Base-by-base conservation (phyloP, 2,888 invertebrate species). In the Lampropteryx suffumata region DNA sequence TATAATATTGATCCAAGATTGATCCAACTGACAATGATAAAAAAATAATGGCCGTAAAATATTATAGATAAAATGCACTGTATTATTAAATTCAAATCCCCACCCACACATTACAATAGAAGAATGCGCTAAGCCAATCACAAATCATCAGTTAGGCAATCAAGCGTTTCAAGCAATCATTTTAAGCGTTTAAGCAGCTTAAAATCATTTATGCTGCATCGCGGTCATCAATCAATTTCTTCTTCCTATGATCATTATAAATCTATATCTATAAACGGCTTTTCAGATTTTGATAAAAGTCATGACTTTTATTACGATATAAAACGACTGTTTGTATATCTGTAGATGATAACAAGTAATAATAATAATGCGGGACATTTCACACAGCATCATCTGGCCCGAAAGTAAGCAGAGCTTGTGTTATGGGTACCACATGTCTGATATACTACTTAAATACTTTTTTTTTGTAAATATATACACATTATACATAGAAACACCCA, bases 141-240 rank as follows among this genome's bases (percentile, higher is more conserved):
- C 58, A 65, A 65, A 64, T 65, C 61, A 62, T 55, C 55, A 55
- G 55, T 58, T 62, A 55, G 56, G 57, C 54, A 57, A 62, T 62
- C 56, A 55, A 51, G 52, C 43, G 36, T 50, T 59, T 50, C 56
- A 57, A 57, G 56, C 44, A 50, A 53, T 55, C 41, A 50, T 52
- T 56, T 49, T 60, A 57, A 57, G 55, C 48, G 30, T 30, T 30
- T 48, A 57, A 55, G 48, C 51, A 32, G 59, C 59, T 62, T 62
- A 61, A 49, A 2, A 2, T 21, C 21, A 21, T 39, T 47, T 30
- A 24, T 49, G 50, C 49, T 54, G 43, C 54, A 41, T 49, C 53
- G 37, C 41, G 50, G 43, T 44, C 57, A 62, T 62, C 62, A 39
- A 62, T 62, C 62, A 60, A 55, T 50, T 52, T 41, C 55, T 53